Conservation (phyloP, 2,113 vertebrate genomes). For the Mesitornis unicolor region DNA sequence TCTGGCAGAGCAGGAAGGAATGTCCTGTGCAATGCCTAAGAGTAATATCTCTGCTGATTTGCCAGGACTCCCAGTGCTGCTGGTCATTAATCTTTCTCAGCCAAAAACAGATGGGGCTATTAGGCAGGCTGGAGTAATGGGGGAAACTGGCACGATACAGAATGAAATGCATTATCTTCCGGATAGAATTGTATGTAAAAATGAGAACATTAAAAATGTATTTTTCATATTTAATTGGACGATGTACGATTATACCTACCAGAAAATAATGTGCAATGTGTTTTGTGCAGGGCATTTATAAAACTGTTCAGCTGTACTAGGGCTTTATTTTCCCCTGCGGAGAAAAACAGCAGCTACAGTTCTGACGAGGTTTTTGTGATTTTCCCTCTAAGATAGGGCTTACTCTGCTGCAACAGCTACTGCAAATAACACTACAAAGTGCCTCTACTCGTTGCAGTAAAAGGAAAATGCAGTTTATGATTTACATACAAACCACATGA, state of each 20-base stretch:
- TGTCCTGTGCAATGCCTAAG: background rate
- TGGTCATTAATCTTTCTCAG: conserved; percentile 52
- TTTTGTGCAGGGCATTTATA: conserved; percentile 23
- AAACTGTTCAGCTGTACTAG: conserved; percentile 4
- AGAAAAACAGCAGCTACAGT: background rate
- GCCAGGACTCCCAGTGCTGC: conserved; percentile 19
- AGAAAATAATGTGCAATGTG: conserved; percentile 40
- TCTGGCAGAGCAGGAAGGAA: background rate
- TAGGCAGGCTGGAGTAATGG: conserved; percentile 35
- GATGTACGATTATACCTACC: background rate
- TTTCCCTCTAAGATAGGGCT: background rate
- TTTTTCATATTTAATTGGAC: conserved; percentile 65
- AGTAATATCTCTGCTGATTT: conserved; percentile 42
- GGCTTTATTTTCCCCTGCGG: background rate
- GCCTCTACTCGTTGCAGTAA: background rate
- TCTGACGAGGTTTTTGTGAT: background rate
- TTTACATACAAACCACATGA: conserved; percentile 34
- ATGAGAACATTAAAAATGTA: conserved; percentile 46
- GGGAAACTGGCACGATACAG: conserved; percentile 23
- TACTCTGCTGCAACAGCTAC: background rate
- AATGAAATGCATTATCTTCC: conserved; percentile 36
- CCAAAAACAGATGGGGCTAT: conserved; percentile 55
- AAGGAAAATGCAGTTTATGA: conserved; percentile 16
- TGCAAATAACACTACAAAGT: conserved; percentile 22
- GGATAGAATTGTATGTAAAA: conserved; percentile 20